Base-by-base conservation (phyloP, 1,140 invertebrate species). In the Drosophila nigrodunni region DNA sequence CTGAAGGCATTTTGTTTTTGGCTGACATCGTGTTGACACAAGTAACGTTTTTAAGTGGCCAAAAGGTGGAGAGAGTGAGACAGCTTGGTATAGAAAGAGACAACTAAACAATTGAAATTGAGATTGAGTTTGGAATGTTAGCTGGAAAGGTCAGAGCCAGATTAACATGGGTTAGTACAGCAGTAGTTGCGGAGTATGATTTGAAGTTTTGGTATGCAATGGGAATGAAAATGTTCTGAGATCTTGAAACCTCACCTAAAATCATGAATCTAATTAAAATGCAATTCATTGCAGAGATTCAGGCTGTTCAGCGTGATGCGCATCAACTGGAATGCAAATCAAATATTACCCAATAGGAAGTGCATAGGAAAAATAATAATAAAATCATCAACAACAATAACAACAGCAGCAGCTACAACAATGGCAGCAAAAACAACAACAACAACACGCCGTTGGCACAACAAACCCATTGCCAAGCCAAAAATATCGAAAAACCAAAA, bases 231-330 rank as follows among this genome's bases (percentile, higher is more conserved):
- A 77, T 72, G 80, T 87, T 83, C 83, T 87, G 59, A 47, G 50
- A 13, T 41, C 7, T 30, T 57, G 74, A 50, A 77, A 77, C 68
- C 82, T 76, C 77, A 83, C 82, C 80, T 69, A 74, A 86, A 85
- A 67, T 72, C 80, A 80, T 88, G 83, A 83, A 89, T 89, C 83
- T 88, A 88, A 88, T 88, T 88, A 88, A 88, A 83, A 88, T 88
- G 83, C 83, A 88, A 87, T 80, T 88, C 83, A 88, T 89, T 83
- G 76, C 76, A 52, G 67, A 34, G 43, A 35, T 30, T 21, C 15
- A 10, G 18, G 35, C 61, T 47, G 62, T 4, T 4, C 72, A 61
- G 62, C 77, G 58, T 80, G 79, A 74, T 77, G 78, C 71, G 82
- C 82, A 82, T 77, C 82, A 71, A 25, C 66, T 82, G 83, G 83